A percentile compares a stretch with the other conserved stretches of the same genome.
Evolutionary conservation across 2,797 vertebrate species (phyloP).

Genomic region (Rhynchonycteris naso): DNA sequence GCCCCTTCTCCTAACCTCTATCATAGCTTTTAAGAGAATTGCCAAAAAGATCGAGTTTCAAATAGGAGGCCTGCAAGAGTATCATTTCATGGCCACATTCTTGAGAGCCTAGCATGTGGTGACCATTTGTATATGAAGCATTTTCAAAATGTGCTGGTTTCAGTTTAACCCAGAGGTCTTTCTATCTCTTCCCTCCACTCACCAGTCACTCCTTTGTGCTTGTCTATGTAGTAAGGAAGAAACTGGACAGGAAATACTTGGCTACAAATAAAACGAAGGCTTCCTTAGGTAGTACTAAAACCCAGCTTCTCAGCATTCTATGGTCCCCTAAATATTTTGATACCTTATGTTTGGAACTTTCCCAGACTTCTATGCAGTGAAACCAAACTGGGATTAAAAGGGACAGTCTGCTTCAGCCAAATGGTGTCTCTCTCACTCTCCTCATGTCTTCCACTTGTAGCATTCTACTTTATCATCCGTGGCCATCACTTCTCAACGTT

Average conservation of each 20-base stretch:
- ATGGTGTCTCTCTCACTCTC: not conserved
- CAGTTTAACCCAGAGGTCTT: slow-evolving; percentile 16
- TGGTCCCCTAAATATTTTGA: not conserved
- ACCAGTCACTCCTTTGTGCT: not conserved
- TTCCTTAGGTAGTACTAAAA: not conserved
- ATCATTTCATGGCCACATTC: slow-evolving; percentile 55
- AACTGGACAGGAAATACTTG: not conserved
- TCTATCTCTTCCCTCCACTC: not conserved
- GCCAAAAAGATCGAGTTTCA: slow-evolving; percentile 72
- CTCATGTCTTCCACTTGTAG: not conserved
- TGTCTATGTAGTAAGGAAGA: not conserved
- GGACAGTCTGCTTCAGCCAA: not conserved
- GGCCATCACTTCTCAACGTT: not conserved
- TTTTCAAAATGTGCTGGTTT: slow-evolving; percentile 22
- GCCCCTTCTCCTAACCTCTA: slow-evolving; percentile 64
- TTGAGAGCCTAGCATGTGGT: slow-evolving; percentile 32
- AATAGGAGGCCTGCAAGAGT: slow-evolving; percentile 40
- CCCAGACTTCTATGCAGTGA: not conserved
- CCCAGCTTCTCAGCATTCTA: not conserved
- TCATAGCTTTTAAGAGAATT: slow-evolving; percentile 40
- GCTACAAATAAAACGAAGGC: not conserved
- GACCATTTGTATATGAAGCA: slow-evolving; percentile 51
- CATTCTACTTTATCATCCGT: not conserved
- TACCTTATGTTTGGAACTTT: not conserved
- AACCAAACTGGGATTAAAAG: not conserved